Evolutionary conservation across 92 coral and sea anemone species (phyloP).

Genomic region (Paramuricea clavata): DNA sequence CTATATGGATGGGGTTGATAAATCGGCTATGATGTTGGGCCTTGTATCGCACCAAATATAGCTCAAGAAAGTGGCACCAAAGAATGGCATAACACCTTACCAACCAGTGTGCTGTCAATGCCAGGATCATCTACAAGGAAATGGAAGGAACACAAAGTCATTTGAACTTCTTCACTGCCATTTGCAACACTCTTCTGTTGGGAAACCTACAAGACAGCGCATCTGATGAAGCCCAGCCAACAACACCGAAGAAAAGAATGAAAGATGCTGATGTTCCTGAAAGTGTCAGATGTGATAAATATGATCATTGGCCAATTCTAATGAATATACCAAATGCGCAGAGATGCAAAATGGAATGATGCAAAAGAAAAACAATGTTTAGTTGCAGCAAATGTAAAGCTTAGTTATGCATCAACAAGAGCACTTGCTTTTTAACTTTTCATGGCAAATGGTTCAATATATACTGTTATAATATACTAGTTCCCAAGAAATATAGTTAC

Average conservation of each 20-base stretch:
- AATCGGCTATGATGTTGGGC: constrained; percentile 4
- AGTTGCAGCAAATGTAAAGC: too few relatives aligned
- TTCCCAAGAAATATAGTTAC: too few relatives aligned
- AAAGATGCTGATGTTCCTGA: neutral
- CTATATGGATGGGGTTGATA: neutral
- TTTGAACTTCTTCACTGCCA: too few relatives aligned
- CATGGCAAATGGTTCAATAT: too few relatives aligned
- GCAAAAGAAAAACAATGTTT: too few relatives aligned
- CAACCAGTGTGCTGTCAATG: neutral
- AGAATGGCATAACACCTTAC: neutral
- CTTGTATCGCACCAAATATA: neutral
- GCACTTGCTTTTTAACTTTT: too few relatives aligned
- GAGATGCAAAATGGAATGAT: neutral
- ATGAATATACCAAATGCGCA: neutral
- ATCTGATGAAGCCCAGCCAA: neutral
- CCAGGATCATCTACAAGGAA: too few relatives aligned
- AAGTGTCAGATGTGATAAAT: neutral
- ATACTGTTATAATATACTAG: too few relatives aligned
- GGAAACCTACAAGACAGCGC: too few relatives aligned
- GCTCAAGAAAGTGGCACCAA: neutral
- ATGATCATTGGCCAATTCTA: constrained; percentile 1
- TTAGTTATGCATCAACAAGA: too few relatives aligned
- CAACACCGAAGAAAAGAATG: constrained; percentile 4
- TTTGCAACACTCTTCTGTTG: too few relatives aligned
- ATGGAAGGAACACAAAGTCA: too few relatives aligned